These are phyloP conservation scores for Willowsia nigromaculata DNA, from an alignment of 2,888 invertebrate species.

Conservation along the genomic window DNA sequence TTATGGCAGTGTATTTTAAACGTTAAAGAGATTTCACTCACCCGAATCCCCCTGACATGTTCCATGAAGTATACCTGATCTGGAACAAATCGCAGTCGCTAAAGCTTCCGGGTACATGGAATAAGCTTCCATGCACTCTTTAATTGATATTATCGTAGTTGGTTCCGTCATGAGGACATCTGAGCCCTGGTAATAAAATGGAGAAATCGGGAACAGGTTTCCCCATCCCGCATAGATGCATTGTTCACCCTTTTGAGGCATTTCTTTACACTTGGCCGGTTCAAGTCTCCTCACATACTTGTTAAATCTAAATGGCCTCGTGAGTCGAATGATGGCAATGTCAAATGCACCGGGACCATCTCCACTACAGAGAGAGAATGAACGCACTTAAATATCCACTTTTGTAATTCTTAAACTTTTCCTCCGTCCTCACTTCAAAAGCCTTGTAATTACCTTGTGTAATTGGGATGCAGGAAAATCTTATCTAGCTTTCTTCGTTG, in stretches of 20 bases:
- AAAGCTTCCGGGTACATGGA: not conserved
- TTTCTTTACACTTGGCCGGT: not conserved
- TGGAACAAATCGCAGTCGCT: not conserved
- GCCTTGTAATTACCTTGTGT: conserved; percentile 18
- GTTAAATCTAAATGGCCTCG: conserved; percentile 34
- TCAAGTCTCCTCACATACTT: conserved; percentile 7
- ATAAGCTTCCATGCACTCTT: conserved; percentile 37
- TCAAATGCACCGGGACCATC: conserved; percentile 58
- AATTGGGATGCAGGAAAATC: conserved; percentile 61
- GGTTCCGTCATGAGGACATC: conserved; percentile 18
- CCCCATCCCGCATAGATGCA: conserved; percentile 68
- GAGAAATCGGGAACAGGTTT: conserved; percentile 45
- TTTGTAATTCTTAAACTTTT: not conserved
- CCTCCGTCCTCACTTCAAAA: not conserved
- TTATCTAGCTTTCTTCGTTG: conserved; percentile 9
- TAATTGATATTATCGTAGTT: not conserved
- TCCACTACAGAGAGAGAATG: conserved; percentile 1
- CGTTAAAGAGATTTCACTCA: not conserved
- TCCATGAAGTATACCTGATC: conserved; percentile 33
- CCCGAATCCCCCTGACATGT: conserved; percentile 68
- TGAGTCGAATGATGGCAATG: conserved; percentile 46
- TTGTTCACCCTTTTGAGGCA: not conserved
- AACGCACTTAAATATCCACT: no score
- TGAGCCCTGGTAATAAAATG: conserved; percentile 38
- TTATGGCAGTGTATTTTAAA: not conserved